These are phyloP conservation scores for Ernsta delagoae DNA, from an alignment of 2,888 invertebrate genomes.

Conservation along the genomic window DNA sequence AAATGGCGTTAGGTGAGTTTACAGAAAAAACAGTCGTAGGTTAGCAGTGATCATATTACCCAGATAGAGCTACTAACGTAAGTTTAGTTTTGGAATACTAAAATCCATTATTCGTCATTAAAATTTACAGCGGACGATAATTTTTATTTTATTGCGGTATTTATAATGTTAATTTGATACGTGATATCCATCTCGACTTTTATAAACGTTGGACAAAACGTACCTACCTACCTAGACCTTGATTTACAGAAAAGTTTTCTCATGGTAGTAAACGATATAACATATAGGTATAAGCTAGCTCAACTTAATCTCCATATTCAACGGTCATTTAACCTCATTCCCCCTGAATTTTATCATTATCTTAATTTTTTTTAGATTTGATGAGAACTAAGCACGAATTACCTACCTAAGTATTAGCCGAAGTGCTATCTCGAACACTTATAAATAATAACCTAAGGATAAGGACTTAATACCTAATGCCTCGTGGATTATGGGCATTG, in stretches of 20 bases:
- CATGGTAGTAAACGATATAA: too few species aligned
- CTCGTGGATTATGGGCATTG: conserved; percentile 56
- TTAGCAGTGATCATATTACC: conserved; percentile 55
- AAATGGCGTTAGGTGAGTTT: conserved; percentile 79
- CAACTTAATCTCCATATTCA: too few species aligned
- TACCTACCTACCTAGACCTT: background rate
- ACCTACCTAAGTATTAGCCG: too few species aligned
- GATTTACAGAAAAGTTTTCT: background rate
- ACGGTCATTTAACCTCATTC: too few species aligned
- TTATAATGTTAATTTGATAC: background rate
- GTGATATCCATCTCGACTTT: background rate
- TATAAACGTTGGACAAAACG: background rate
- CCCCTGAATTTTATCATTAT: too few species aligned
- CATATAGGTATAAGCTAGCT: too few species aligned
- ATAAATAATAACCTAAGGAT: too few species aligned
- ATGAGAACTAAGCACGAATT: too few species aligned
- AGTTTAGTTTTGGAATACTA: conserved; percentile 17
- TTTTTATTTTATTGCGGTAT: background rate
- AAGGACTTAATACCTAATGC: too few species aligned
- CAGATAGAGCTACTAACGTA: conserved; percentile 32
- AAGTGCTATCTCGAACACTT: background rate
- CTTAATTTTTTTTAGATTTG: too few species aligned
- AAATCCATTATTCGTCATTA: background rate
- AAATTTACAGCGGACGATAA: background rate
- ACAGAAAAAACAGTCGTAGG: conserved; percentile 68